These are phyloP conservation scores for Bombyx mori DNA, from an alignment of 1,140 invertebrate genomes.

Conservation along the genomic window ASM3026992v2 NC_085124.1:4983501-4984000, in stretches of 20 bases:
- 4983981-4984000: conserved; percentile 53
- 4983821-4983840: conserved; percentile 59
- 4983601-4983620: not conserved
- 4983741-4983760: conserved; percentile 69
- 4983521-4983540: conserved; percentile 11
- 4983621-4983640: conserved; percentile 36
- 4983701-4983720: conserved; percentile 44
- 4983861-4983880: conserved; percentile 37
- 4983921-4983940: conserved; percentile 46
- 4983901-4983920: conserved; percentile 55
- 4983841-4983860: conserved; percentile 38
- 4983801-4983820: conserved; percentile 67
- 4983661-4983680: conserved; percentile 19
- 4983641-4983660: conserved; percentile 10
- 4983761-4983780: conserved; percentile 54
- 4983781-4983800: conserved; percentile 71
- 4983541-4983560: conserved; percentile 2
- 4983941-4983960: conserved; percentile 38
- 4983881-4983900: conserved; percentile 60
- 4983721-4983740: conserved; percentile 63
- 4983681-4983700: conserved; percentile 41
- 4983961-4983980: conserved; percentile 30
- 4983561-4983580: conserved; percentile 3
- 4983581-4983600: conserved; percentile 9
- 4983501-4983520: no score